Evolutionary conservation across 2,888 invertebrate species (phyloP).

Genomic region (Stomorhina lunata): DNA sequence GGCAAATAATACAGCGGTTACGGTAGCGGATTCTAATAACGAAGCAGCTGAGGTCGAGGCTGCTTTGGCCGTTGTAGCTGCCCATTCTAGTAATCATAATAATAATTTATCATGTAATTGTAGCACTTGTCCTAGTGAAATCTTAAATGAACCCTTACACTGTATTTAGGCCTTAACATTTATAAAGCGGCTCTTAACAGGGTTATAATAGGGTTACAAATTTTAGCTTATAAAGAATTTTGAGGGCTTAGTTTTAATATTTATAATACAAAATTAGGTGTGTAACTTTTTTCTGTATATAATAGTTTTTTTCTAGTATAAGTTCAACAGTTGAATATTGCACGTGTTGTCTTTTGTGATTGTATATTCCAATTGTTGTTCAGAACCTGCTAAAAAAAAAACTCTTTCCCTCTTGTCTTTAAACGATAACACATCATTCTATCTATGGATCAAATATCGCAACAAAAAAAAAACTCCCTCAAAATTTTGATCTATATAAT

Average conservation of each 20-base stretch:
- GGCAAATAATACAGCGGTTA: neutral
- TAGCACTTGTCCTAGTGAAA: constrained; percentile 70
- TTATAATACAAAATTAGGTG: neutral
- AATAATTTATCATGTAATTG: constrained; percentile 18
- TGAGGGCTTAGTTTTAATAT: neutral
- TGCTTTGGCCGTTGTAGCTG: constrained; percentile 44
- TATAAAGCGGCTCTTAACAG: neutral
- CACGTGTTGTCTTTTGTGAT: constrained; percentile 77
- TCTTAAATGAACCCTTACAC: constrained; percentile 52
- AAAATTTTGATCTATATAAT: neutral
- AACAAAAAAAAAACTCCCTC: neutral
- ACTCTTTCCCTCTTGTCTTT: neutral
- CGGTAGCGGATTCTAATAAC: neutral
- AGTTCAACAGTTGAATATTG: constrained; percentile 71
- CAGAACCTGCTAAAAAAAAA: constrained; percentile 11
- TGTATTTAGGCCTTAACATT: constrained; percentile 29
- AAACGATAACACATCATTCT: neutral
- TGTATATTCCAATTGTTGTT: constrained; percentile 72
- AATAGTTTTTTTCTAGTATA: constrained; percentile 9
- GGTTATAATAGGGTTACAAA: too few species aligned
- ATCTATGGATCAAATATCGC: neutral
- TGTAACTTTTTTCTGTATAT: constrained; percentile 31
- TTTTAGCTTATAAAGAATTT: neutral
- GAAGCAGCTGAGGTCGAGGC: constrained; percentile 50
- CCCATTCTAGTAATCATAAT: constrained; percentile 25